Conservation (phyloP, 2,888 invertebrate genomes). For the Atrina japonica region DNA sequence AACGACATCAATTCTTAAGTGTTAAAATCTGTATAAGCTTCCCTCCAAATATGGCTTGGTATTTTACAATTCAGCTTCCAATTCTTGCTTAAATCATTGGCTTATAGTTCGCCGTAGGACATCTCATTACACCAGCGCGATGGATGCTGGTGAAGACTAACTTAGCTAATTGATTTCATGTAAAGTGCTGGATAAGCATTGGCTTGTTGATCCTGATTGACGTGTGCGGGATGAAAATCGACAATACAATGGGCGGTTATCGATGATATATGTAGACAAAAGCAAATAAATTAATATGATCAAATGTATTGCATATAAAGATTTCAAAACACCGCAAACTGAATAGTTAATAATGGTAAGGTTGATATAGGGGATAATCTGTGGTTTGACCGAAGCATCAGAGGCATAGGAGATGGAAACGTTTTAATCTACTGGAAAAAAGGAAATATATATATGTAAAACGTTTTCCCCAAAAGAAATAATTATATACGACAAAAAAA, state of each 20-base stretch:
- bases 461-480: background rate
- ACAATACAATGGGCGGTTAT: constrained; percentile 35
- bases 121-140: constrained; percentile 26
- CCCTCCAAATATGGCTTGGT: background rate
- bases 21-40: background rate
- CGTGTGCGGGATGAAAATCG: constrained; percentile 16
- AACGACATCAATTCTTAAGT: no score
- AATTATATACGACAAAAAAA: background rate
- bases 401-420: no score
- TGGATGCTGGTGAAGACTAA: constrained; percentile 20
- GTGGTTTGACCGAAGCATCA: background rate
- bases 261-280: constrained; percentile 29
- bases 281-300: constrained; percentile 45
- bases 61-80: background rate
- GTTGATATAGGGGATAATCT: background rate
- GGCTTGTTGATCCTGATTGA: constrained; percentile 32
- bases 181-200: constrained; percentile 10
- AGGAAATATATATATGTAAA: background rate
- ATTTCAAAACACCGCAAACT: constrained; percentile 41
- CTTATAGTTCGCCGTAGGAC: constrained; percentile 19
- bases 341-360: constrained; percentile 23
- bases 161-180: constrained; percentile 53
- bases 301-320: constrained; percentile 28
- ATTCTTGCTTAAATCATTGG: background rate
- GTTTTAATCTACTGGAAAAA: background rate